Conservation (phyloP, 2,113 vertebrate species). For the Rhabdomys dilectus region DNA sequence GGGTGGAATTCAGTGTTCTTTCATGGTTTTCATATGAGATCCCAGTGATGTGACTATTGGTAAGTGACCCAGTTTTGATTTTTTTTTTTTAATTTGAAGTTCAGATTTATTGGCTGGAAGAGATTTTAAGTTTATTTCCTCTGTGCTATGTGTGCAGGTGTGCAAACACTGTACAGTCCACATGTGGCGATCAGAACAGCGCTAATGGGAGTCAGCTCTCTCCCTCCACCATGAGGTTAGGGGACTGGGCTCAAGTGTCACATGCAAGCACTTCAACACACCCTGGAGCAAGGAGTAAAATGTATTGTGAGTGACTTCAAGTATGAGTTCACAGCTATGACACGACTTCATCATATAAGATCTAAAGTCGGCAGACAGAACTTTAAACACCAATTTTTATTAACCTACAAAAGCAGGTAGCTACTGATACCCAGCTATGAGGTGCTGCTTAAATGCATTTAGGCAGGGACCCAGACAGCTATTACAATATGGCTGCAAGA, state of each 20-base stretch:
- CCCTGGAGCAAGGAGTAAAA: background rate
- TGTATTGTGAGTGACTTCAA: background rate
- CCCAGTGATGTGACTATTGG: background rate
- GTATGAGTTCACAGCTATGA: background rate
- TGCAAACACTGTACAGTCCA: no score
- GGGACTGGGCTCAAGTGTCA: background rate
- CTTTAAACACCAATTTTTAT: background rate
- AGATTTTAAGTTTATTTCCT: background rate
- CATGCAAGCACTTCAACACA: background rate
- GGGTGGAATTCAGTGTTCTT: background rate
- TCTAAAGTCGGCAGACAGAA: background rate
- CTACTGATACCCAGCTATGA: background rate
- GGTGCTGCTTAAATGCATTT: background rate
- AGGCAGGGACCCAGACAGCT: background rate
- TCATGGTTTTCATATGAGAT: slow-evolving; percentile 1
- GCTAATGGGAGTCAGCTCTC: background rate
- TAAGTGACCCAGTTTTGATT: background rate
- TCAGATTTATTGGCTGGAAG: background rate
- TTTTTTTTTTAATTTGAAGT: background rate
- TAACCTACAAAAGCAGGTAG: background rate
- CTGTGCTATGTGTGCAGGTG: background rate
- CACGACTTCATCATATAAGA: background rate
- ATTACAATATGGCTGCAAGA: background rate
- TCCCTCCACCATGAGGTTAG: background rate
- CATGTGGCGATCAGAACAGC: background rate